Evolutionary conservation across 2,888 invertebrate species (phyloP).

Genomic region (Conistra vaccinii): DNA sequence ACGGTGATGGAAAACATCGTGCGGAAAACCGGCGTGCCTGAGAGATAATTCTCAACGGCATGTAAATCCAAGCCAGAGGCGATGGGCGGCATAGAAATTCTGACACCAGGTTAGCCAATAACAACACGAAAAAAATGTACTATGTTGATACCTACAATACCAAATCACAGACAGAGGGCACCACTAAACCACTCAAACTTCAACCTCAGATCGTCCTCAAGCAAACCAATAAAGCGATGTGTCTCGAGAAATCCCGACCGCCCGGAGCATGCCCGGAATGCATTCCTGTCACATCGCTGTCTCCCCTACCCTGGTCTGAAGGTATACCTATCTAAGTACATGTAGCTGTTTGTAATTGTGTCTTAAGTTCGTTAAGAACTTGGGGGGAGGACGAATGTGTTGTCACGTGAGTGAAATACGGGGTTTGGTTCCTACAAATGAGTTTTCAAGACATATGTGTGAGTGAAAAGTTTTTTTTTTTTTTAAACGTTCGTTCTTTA

Average conservation of each 20-base stretch:
- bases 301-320: constrained; percentile 31
- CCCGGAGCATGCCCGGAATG: constrained; percentile 74
- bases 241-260: constrained; percentile 69
- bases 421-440: background rate
- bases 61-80: too few species aligned
- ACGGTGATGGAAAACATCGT: too few species aligned
- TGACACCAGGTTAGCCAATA: too few species aligned
- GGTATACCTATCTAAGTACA: constrained; percentile 23
- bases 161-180: constrained; percentile 16
- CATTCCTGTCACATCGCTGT: constrained; percentile 80
- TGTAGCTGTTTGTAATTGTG: constrained; percentile 33
- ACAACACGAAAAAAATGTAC: background rate
- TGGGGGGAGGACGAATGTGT: constrained; percentile 10
- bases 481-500: too few species aligned
- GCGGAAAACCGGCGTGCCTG: too few species aligned
- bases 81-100: too few species aligned
- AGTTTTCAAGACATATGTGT: background rate
- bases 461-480: too few species aligned
- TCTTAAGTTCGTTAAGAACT: constrained; percentile 51
- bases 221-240: constrained; percentile 61
- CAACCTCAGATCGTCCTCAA: constrained; percentile 47
- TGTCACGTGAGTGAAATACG: background rate
- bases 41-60: too few species aligned
- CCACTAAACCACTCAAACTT: constrained; percentile 42
- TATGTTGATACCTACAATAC: background rate